Evolutionary conservation across 2,888 invertebrate genomes (phyloP), one percentile per base, ranked within the genome.

Genomic region (Morinoia aosen): DNA sequence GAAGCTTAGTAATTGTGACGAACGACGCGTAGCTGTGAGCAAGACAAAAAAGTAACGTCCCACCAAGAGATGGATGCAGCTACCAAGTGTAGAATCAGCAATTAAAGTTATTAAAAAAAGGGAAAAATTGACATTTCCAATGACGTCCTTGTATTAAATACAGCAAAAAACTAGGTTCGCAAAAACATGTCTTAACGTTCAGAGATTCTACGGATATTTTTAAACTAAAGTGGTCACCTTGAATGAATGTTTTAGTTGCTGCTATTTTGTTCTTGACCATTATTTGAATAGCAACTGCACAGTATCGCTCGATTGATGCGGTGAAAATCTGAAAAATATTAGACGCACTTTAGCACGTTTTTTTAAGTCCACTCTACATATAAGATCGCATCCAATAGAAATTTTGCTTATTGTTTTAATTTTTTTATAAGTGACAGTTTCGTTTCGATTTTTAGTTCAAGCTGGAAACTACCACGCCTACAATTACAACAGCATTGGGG

Each of bases 401-500:
- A 33, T 76, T 33, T 33, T 33, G 25, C 76, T 16, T 2, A 16
- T 61, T 61, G 16, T 64, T 64, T 64, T 64, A 64, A 90, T 19
- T 39, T 19, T 39, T 90, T 39, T 48, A 90, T 90, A n/a, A 48
- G 48, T 5, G 48, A 48, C 48, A 48, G 48, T 90, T 90, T 56
- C 25, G 33, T 57, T 58, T 93, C 25, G 10, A 10, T 93, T 93
- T 93, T 57, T 57, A 93, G 93, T 93, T 57, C 93, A 93, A 93
- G 48, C 25, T 48, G 57, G 93, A 93, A 93, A 56, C 56, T 57
- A 57, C 16, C 57, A 57, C n/a, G 93, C 57, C 33, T 93, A 93
- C 57, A 93, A 93, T 57, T 93, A 93, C 57, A 57, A 93, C 57
- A 57, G 58, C 56, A 33, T 93, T 14, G 93, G 93, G 25, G 93